Evolutionary conservation across 1,140 invertebrate genomes (phyloP), one percentile per base, ranked within the genome.

Genomic region (Asbolus verrucosus): DNA sequence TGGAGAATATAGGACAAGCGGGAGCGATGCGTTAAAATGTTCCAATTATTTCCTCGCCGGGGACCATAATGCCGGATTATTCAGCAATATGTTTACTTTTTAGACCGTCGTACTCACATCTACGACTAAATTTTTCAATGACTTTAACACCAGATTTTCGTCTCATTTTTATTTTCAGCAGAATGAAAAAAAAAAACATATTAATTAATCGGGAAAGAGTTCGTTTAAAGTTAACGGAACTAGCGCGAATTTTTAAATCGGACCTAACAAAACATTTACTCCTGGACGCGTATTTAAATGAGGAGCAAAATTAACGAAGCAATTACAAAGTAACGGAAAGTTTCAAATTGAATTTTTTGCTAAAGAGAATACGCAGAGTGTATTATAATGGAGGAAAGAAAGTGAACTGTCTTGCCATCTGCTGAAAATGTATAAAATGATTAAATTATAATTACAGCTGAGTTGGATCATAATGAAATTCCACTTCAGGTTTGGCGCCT

Each of bases 371-470:
- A 59, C 33, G 43, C 30, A 27, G 30, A 59, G 31, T 39, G 21
- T 39, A 67, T 30, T 59, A 54, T 59, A 38, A 30, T 18, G 27
- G 43, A 14, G 39, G 31, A 50, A 70, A 70, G 31, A 70, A 70
- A 73, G 71, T 73, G 59, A 73, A 67, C 68, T 63, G 71, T 67
- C 71, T 67, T 59, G 69, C 65, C 72, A 70, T 70, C 72, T 73
- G 72, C 41, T 70, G 50, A 65, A 72, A 72, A 68, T 72, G 65
- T 72, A 72, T 68, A 65, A 70, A 70, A 73, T 67, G 50, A 70
- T 70, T 71, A 73, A 73, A 73, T 73, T 73, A 73, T 73, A 65
- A 69, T 70, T 68, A 65, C 50, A 59, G 31, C 38, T 46, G 62
- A 70, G 69, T 65, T 65, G 63, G 18, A 39, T 38, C 39, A 24